A percentile compares a stretch with the other conserved stretches of the same genome.
These are phyloP conservation scores for Takifugu rubripes DNA, from an alignment of 2,797 vertebrate genomes.

Conservation along the genomic window DNA sequence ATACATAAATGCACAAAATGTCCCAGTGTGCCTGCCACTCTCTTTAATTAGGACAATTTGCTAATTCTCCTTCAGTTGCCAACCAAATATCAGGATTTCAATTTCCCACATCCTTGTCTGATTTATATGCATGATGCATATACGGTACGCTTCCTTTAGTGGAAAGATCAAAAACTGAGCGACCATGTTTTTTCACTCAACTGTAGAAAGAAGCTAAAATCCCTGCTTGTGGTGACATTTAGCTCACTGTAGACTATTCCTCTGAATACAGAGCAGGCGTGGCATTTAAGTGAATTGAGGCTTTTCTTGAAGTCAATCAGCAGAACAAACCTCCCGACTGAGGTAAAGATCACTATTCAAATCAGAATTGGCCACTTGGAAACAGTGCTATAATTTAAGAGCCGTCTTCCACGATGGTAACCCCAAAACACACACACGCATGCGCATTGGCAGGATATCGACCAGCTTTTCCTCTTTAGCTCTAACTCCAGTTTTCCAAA, in stretches of 20 bases:
- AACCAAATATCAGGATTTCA: slow-evolving; percentile 25
- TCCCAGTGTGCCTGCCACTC: slow-evolving; percentile 34
- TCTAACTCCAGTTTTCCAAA: slow-evolving; percentile 33
- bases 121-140: too few relatives aligned
- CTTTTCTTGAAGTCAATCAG: slow-evolving; percentile 48
- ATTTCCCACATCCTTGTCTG: slow-evolving; percentile 1
- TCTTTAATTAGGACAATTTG: slow-evolving; percentile 54
- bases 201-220: slow-evolving; percentile 48
- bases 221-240: slow-evolving; percentile 50
- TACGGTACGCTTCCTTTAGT: too few relatives aligned
- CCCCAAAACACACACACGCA: too few relatives aligned
- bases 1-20: slow-evolving; percentile 43
- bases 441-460: slow-evolving; percentile 11
- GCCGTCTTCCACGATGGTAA: background rate
- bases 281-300: slow-evolving; percentile 44
- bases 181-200: slow-evolving; percentile 33
- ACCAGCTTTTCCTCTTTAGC: slow-evolving; percentile 21
- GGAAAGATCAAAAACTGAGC: too few relatives aligned
- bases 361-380: slow-evolving; percentile 3
- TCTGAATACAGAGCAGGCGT: slow-evolving; percentile 58
- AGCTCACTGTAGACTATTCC: slow-evolving; percentile 23
- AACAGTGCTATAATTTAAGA: slow-evolving; percentile 16
- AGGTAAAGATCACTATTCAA: slow-evolving; percentile 29
- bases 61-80: slow-evolving; percentile 32
- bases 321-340: slow-evolving; percentile 16